Percentiles rank a stretch among this genome's conserved stretches.
These are phyloP conservation scores for Coenobita brevimanus DNA, from an alignment of 1,140 invertebrate species.

Conservation along the genomic window DNA sequence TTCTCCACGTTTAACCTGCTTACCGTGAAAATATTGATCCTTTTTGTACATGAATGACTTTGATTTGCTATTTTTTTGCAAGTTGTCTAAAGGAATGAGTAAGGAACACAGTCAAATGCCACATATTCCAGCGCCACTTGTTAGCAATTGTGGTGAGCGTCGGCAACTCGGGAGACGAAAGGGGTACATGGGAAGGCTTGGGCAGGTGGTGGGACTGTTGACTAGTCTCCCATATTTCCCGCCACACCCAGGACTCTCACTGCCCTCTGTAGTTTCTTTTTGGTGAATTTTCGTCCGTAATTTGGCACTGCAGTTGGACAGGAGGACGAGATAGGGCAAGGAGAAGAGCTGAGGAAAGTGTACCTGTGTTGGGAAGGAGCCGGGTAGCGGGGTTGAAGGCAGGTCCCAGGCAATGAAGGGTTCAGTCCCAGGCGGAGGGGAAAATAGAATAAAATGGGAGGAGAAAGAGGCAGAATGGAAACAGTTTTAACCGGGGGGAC, in stretches of 20 bases:
- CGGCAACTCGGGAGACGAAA: not conserved
- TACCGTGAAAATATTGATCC: no score
- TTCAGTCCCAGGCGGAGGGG: slow-evolving; percentile 23
- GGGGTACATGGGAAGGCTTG: slow-evolving; percentile 42
- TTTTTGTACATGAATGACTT: no score
- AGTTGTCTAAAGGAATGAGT: no score
- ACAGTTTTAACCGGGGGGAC: slow-evolving; percentile 48
- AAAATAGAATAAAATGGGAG: slow-evolving; percentile 56
- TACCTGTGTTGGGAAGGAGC: not conserved
- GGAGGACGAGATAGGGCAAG: not conserved
- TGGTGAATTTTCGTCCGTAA: no score
- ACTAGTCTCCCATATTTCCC: not conserved
- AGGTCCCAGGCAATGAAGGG: slow-evolving; percentile 51
- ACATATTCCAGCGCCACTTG: no score
- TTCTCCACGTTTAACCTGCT: not conserved
- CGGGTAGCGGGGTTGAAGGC: not conserved
- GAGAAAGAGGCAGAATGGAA: slow-evolving; percentile 48
- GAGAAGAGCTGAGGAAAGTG: not conserved
- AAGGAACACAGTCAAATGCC: no score
- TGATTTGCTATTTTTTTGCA: no score
- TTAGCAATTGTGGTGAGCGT: no score
- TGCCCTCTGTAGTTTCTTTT: no score
- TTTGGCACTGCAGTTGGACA: no score
- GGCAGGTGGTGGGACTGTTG: slow-evolving; percentile 24
- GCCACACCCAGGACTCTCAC: slow-evolving; percentile 6